Evolutionary conservation across 1,140 invertebrate genomes (phyloP).

Genomic region (Temnothorax nylanderi): DNA sequence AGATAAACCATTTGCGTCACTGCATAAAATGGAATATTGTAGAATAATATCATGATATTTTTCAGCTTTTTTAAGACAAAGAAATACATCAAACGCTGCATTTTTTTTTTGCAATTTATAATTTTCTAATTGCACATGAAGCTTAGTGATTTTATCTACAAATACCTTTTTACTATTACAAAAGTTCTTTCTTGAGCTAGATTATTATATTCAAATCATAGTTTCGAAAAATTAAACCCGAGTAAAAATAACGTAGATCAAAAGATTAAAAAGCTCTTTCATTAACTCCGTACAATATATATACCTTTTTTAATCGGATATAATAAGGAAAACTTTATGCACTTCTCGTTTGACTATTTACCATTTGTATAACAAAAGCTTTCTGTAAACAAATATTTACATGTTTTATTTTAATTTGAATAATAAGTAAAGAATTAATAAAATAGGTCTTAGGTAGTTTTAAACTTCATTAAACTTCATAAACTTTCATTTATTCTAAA

Average conservation of each 20-base stretch:
- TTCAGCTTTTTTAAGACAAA: conserved; percentile 1
- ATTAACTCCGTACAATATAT: neutral
- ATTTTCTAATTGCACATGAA: conserved; percentile 8
- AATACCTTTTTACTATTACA: neutral
- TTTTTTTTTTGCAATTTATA: neutral
- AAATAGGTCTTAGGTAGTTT: neutral
- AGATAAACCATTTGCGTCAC: conserved; percentile 27
- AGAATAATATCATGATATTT: conserved; percentile 32
- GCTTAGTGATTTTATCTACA: neutral
- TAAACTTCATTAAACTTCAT: neutral
- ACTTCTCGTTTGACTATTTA: neutral
- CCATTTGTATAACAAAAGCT: neutral
- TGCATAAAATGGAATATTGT: neutral
- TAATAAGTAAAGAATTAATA: neutral
- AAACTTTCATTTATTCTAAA: neutral
- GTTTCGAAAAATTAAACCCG: neutral
- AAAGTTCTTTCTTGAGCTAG: neutral
- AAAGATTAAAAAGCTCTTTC: conserved; percentile 36
- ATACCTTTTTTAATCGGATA: neutral
- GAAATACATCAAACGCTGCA: neutral
- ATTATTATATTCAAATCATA: neutral
- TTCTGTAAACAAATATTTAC: neutral
- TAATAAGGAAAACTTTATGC: neutral
- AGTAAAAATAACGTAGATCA: neutral
- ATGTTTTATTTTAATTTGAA: neutral